Evolutionary conservation across 1,140 invertebrate genomes (phyloP), one percentile per base, ranked within the genome.

Genomic region (Ips typographus): DNA sequence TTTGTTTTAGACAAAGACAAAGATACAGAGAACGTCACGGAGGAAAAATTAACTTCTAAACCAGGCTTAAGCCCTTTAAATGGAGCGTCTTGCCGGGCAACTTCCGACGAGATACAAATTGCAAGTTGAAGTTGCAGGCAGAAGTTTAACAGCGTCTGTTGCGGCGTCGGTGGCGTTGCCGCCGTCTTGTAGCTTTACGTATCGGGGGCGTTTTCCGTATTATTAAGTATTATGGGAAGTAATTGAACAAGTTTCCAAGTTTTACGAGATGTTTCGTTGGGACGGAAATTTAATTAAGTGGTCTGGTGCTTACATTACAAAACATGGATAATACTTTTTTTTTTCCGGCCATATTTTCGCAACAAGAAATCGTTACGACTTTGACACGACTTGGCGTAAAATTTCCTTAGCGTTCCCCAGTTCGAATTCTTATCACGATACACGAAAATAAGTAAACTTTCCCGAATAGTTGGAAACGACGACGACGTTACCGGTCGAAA

Each of bases 391-490:
- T 22, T 22, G 22, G 22, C 22, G 22, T 22, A 22, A 22, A 22
- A 22, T 22, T 22, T 22, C 22, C 22, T 22, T 22, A 22, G 22
- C 22, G 22, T 22, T 22, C 22, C 22, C 22, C 22, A 49, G 44
- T 49, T 66, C 47, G 67, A 66, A 69, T 72, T 72, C 71, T 70
- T 66, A 72, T 72, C 71, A 66, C 71, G 67, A 69, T 69, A 69
- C 62, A 58, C 38, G 57, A 59, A 68, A 72, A 69, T 62, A 68
- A 63, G 71, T 67, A 68, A 72, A 72, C 67, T 72, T 72, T 72
- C 43, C 44, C 22, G 51, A 72, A 72, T 69, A 72, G 71, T 72
- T 72, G 43, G 71, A 55, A 47, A 7, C 59, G 60, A 61, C 65
- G 62, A 7, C 59, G 60, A 61, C 65, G 62, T 71, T 66, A 71